Conservation (phyloP, 2,797 vertebrate genomes). For the Pogoniulus pusillus region DNA sequence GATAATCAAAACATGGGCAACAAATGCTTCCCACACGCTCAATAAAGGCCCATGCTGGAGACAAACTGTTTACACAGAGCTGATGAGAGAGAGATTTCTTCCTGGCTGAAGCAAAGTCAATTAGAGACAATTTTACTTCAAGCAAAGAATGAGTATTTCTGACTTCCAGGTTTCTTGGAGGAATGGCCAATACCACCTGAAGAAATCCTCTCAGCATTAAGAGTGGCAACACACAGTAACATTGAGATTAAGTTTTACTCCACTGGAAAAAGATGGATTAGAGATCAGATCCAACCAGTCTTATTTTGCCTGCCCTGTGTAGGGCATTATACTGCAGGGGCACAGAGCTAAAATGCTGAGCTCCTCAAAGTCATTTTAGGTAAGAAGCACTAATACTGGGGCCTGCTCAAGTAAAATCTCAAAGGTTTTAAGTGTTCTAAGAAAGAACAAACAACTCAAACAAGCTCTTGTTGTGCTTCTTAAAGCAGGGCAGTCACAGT, state of each 20-base stretch:
- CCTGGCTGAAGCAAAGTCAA: constrained; percentile 42
- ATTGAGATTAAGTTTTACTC: neutral
- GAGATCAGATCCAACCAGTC: neutral
- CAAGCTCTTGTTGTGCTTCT: neutral
- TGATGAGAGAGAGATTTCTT: neutral
- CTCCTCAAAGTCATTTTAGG: neutral
- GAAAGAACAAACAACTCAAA: neutral
- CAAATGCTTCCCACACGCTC: constrained; percentile 50
- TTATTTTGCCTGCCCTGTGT: neutral
- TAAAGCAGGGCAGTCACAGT: neutral
- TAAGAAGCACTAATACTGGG: neutral
- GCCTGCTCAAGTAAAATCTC: neutral
- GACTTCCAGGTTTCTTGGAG: neutral
- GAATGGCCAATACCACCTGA: neutral
- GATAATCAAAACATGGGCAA: constrained; percentile 47
- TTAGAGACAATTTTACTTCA: neutral
- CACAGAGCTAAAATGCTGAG: neutral
- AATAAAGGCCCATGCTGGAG: constrained; percentile 1
- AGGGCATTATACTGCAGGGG: neutral
- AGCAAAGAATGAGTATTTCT: neutral
- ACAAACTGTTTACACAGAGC: neutral
- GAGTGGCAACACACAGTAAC: neutral
- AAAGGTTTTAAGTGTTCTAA: neutral
- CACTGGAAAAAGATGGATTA: neutral
- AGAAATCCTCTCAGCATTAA: neutral